Base-by-base conservation (phyloP, 2,888 invertebrate species). In the Melanchra persicariae region DNA sequence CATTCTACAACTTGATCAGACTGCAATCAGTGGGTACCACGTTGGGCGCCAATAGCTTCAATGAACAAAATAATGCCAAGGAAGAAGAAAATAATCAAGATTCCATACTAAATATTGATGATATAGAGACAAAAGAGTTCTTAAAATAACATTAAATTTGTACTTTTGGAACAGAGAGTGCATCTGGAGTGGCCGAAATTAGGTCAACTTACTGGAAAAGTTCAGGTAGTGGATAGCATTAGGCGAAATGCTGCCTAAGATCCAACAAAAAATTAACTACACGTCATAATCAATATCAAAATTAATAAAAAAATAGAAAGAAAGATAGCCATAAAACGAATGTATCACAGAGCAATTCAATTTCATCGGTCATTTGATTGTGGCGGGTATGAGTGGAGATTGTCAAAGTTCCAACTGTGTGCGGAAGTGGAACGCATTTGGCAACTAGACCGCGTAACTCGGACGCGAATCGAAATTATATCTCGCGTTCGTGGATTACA, bases 331-430 rank as follows among this genome's bases (percentile, higher is more conserved):
- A 47, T 45, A 62, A 63, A 67, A 64, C 24, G 26, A 77, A 73
- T 81, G 55, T 74, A 74, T 69, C 59, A 65, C 51, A 68, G 40
- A 72, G 51, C 60, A 73, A 74, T 86, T 84, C 74, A 83, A 80
- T 87, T 86, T 84, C 83, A 87, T 75, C 74, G 79, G 76, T 79
- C 80, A 81, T 84, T 85, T 84, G 74, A 49, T 82, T 65, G 74
- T 72, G 77, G 74, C 66, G 63, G 64, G 67, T 76, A 70, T 77
- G 77, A 83, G 79, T 77, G 75, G 64, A 62, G 67, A 72, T 85
- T 87, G 87, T 86, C 85, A 84, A 79, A 81, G 85, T 86, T 87
- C 86, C 86, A 85, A 85, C 76, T 66, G 68, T 54, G 74, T 54
- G 40, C 69, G 54, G 70, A 80, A 83, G 70, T 79, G 74, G 85